A percentile compares a stretch with the other conserved stretches of the same genome.
These are phyloP conservation scores for Eilema depressum DNA, from an alignment of 2,888 invertebrate genomes.

Conservation along the genomic window DNA sequence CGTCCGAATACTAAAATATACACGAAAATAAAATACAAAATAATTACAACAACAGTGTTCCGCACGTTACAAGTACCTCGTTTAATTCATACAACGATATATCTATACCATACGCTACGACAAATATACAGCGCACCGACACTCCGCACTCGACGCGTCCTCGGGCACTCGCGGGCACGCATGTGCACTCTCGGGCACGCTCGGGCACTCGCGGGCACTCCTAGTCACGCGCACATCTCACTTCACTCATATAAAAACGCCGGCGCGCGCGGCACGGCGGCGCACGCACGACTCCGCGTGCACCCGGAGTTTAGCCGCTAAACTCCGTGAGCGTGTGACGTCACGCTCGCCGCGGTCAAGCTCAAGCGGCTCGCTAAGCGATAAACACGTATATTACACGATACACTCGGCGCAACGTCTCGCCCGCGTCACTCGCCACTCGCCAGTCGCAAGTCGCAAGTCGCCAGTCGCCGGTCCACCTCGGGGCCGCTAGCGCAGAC, in stretches of 20 bases:
- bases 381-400: conserved; percentile 41
- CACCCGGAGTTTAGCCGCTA: too few species aligned
- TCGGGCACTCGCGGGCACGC: conserved; percentile 60
- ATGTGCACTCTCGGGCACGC: too few species aligned
- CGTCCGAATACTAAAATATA: conserved; percentile 36
- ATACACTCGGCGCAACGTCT: neutral
- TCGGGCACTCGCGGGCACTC: too few species aligned
- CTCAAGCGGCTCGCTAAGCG: neutral
- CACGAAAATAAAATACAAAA: conserved; percentile 47
- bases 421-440: neutral
- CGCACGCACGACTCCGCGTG: too few species aligned
- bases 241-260: conserved; percentile 47
- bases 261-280: too few species aligned
- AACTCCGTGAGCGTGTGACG: too few species aligned
- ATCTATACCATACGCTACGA: conserved; percentile 69
- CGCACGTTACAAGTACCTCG: conserved; percentile 58
- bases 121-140: too few species aligned
- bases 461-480: too few species aligned
- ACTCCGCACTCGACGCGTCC: too few species aligned
- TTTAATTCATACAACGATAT: conserved; percentile 66
- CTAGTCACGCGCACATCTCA: too few species aligned
- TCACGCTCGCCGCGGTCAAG: neutral
- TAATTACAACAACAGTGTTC: conserved; percentile 61
- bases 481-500: neutral
- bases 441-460: too few species aligned